Conservation (phyloP, 2,797 vertebrate genomes). For the Myripristis murdjan region DNA sequence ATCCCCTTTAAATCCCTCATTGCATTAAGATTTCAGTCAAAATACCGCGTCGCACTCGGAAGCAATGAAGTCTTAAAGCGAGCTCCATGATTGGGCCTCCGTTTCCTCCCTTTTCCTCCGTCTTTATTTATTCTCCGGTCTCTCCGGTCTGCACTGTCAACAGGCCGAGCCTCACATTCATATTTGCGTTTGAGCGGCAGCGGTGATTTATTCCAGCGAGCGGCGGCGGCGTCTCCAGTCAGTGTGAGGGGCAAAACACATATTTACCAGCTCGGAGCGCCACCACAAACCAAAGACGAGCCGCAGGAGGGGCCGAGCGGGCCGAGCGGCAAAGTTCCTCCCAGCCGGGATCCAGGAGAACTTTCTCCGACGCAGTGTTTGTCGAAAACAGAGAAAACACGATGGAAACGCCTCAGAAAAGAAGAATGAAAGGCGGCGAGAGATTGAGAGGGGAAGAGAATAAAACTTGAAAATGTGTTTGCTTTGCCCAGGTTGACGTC, state of each 20-base stretch:
- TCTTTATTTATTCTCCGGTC: slow-evolving; percentile 74
- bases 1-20: slow-evolving; percentile 98
- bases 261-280: slow-evolving; percentile 66
- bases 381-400: too few relatives aligned
- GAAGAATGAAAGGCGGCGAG: too few relatives aligned
- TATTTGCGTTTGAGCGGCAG: slow-evolving; percentile 71
- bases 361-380: too few relatives aligned
- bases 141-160: slow-evolving; percentile 69
- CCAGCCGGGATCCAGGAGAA: slow-evolving; percentile 42
- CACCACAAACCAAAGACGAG: slow-evolving; percentile 57
- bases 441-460: too few relatives aligned
- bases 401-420: too few relatives aligned
- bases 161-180: slow-evolving; percentile 58
- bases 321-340: slow-evolving; percentile 34
- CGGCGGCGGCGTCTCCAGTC: slow-evolving; percentile 65
- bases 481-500: too few relatives aligned
- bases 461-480: too few relatives aligned
- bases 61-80: slow-evolving; percentile 92
- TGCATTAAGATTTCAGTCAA: slow-evolving; percentile 99
- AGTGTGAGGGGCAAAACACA: slow-evolving; percentile 70
- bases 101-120: slow-evolving; percentile 60
- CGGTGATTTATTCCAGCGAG: slow-evolving; percentile 69
- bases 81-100: slow-evolving; percentile 85
- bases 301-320: slow-evolving; percentile 41
- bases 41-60: slow-evolving; percentile 94